These are phyloP conservation scores for Pseudomugil tenellus DNA, from an alignment of 2,797 vertebrate genomes.

Conservation along the genomic window DNA sequence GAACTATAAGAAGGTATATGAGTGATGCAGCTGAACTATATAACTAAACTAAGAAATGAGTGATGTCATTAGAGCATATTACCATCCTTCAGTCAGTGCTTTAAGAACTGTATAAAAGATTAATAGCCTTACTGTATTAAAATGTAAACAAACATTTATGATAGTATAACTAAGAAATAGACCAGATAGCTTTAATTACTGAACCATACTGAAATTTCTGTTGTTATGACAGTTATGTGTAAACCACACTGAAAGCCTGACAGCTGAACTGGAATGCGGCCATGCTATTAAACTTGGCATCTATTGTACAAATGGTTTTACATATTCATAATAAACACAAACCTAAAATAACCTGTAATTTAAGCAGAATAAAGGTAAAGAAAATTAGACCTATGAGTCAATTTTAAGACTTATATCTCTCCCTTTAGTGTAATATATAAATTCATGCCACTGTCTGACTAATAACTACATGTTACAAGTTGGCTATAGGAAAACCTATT, in stretches of 20 bases:
- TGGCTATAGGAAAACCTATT: background rate
- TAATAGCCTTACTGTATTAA: background rate
- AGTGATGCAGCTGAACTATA: background rate
- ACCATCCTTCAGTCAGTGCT: background rate
- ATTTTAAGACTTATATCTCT: background rate
- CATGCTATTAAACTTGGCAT: background rate
- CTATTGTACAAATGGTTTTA: background rate
- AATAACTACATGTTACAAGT: background rate
- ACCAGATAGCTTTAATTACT: background rate
- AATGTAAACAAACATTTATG: background rate
- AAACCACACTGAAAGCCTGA: background rate
- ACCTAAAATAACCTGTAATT: background rate
- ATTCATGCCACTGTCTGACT: background rate
- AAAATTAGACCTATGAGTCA: background rate
- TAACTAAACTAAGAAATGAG: background rate
- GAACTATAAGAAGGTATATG: background rate
- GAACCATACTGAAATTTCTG: background rate
- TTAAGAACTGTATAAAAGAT: background rate
- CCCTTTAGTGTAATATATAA: background rate
- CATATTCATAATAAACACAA: background rate
- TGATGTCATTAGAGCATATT: background rate
- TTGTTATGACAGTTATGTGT: background rate
- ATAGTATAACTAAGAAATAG: background rate
- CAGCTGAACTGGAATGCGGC: background rate
- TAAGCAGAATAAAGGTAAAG: background rate